Percentiles rank a stretch among this genome's conserved stretches.
These are phyloP conservation scores for Rhynchotus rufescens DNA, from an alignment of 2,797 vertebrate genomes.

Conservation along the genomic window DNA sequence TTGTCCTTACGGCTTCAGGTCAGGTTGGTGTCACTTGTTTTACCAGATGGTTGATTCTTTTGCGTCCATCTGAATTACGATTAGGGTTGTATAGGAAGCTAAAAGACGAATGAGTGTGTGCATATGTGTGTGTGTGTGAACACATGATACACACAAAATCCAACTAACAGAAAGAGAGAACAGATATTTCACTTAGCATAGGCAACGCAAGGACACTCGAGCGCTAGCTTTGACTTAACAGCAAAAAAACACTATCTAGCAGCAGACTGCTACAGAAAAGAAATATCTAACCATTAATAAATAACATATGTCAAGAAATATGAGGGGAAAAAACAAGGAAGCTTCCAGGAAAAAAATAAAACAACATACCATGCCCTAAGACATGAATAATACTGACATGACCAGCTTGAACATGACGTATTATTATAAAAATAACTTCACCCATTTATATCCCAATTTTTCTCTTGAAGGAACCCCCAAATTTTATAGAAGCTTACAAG, in stretches of 20 bases:
- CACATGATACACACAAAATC: fast-evolving
- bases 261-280: background rate
- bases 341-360: background rate
- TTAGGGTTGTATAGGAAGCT: background rate
- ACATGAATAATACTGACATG: background rate
- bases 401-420: background rate
- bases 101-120: background rate
- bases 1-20: background rate
- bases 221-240: background rate
- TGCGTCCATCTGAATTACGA: background rate
- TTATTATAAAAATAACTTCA: background rate
- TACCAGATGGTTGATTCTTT: background rate
- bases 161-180: background rate
- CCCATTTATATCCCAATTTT: background rate
- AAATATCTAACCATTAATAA: constrained; percentile 2
- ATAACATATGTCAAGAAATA: background rate
- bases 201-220: background rate
- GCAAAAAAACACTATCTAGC: background rate
- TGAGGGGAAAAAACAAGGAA: background rate
- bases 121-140: too few species aligned
- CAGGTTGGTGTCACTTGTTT: background rate
- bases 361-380: background rate
- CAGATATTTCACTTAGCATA: background rate
- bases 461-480: background rate
- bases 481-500: background rate